Base-by-base conservation (phyloP, 2,888 invertebrate genomes). In the Himalopsyche kuldschensis region DNA sequence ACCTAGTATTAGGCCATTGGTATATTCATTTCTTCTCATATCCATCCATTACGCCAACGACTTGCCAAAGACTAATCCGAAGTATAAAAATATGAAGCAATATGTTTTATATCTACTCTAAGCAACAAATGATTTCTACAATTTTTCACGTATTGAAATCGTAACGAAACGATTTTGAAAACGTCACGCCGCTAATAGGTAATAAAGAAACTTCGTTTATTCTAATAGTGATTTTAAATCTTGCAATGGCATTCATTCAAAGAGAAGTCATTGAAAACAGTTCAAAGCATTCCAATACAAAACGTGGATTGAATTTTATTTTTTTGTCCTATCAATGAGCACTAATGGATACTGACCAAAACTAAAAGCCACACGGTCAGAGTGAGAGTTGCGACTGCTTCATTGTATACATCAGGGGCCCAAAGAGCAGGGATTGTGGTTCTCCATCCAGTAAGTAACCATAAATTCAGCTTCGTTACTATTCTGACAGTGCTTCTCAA, bases 311-410 rank as follows among this genome's bases (percentile, higher is more conserved):
- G 41, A 35, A 41, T 80, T 69, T 69, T 69, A 30, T 27, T 69
- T 27, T 80, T 80, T 75, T 75, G 80, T 80, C 80, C 77, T 30
- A 81, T 81, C 77, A 81, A 78, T 81, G 63, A 78, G 31, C 81
- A 41, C 63, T 81, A 81, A 78, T 81, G 81, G 81, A 41, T 41
- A 4, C 76, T 55, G 30, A 69, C 69, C 69, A 46, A 78, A 46
- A 79, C 78, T 78, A 48, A 47, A 78, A 78, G 48, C 78, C 35
- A 47, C 4, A 47, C 31, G 78, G 17, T 27, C 20, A 3, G 24
- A 63, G 69, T 69, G 69, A 69, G 69, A 69, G 69, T 69, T 69
- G 69, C 69, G 27, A 69, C 69, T 3, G 27, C 69, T 69, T 63
- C 24, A 24, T 24, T 55, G 24, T 69, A 69, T 11, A 69, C 30